phyloP scores from a whole-genome alignment of 2,113 vertebrate genomes.

The Anolis sagrei region DNA sequence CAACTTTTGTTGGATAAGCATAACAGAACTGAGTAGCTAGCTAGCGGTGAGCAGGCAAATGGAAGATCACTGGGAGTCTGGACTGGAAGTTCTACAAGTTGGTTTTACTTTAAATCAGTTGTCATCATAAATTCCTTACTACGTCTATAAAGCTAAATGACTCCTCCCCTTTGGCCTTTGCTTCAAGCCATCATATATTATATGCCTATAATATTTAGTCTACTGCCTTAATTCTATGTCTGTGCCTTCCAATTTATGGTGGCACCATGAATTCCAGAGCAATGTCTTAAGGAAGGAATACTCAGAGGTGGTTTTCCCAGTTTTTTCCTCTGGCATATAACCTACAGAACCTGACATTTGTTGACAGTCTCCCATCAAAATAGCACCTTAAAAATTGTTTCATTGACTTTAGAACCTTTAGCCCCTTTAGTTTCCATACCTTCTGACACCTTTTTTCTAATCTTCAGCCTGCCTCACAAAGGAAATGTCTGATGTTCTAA shows the following conservation, averaged over 20 bases:
- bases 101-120: background rate
- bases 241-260: too few species aligned
- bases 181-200: background rate
- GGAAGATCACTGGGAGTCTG: background rate
- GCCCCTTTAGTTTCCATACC: background rate
- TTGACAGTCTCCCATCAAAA: too few species aligned
- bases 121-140: background rate
- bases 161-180: background rate
- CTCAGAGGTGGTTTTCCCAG: too few species aligned
- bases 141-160: background rate
- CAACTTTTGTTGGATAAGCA: too few species aligned
- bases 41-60: too few species aligned
- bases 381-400: background rate
- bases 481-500: background rate
- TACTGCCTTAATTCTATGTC: background rate
- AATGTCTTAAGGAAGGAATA: too few species aligned
- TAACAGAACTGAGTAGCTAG: too few species aligned
- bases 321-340: too few species aligned
- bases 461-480: background rate
- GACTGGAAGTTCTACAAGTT: background rate
- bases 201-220: background rate
- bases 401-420: background rate
- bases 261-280: too few species aligned
- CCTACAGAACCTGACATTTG: too few species aligned
- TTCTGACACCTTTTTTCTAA: background rate